Base-by-base conservation (phyloP, 2,797 vertebrate genomes). In the Miichthys miiuy region DNA sequence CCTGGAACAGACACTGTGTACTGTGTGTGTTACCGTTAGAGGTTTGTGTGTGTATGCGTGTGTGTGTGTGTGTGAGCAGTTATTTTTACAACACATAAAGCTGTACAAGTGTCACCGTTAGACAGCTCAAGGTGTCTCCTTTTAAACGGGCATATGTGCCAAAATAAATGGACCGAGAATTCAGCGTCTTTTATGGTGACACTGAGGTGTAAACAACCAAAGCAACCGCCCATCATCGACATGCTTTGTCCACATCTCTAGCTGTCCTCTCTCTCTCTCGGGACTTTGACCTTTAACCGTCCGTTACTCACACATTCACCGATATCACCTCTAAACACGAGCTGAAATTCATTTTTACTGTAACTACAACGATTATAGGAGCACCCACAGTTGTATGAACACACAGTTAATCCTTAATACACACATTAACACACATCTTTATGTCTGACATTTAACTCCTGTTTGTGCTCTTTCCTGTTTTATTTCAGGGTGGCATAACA, bases 401-500 rank as follows among this genome's bases (percentile, higher is more conserved):
- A 44, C 68, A 17, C 38, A 4, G 14, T 34, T 14, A 20, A 16
- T 11, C 20, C 4, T 27, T 46, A 1, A 21, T 23, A 25, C 4
- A n/a, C 4, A 18, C 9, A 21, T 25, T 4, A 11, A 30, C 27
- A 9, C 8, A 21, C 38, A 52, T 62, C 2, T 41, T 10, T 1
- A 47, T 9, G 5, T 44, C 4, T 67, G 12, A 41, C 20, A 14
- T 68, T 34, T 48, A 30, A 21, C 4, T 50, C 3, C 7, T 21
- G 11, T 1, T 41, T 56, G 1, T 61, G 48, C 34, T 23, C 48
- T 89, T 77, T 21, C 20, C 7, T 64, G 2, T 76, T 78, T 83
- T 30, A 61, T 87, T 91, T 57, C 80, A 99, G 97, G 96, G 92
- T 91, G 92, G 87, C 71, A 68, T 84, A 94, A 96, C 95, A 95